Evolutionary conservation across 2,113 vertebrate species (phyloP).

Genomic region (Calonectris borealis): DNA sequence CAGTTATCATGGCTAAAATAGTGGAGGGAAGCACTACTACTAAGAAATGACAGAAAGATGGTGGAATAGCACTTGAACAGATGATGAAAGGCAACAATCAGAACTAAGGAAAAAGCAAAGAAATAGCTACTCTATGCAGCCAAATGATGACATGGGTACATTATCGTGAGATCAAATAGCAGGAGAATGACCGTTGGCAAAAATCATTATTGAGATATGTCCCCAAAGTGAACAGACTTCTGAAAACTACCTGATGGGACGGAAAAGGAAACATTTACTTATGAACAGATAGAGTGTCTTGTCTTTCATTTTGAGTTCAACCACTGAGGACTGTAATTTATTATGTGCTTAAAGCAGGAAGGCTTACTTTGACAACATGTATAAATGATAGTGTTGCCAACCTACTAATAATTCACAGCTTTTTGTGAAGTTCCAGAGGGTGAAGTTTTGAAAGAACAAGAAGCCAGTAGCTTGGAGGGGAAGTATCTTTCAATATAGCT

Average conservation of each 20-base stretch:
- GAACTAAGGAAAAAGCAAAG: neutral
- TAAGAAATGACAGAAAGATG: neutral
- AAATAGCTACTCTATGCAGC: neutral
- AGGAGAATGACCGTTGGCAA: neutral
- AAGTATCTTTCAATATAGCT: neutral
- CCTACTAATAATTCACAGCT: neutral
- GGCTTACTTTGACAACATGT: neutral
- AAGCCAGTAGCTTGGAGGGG: neutral
- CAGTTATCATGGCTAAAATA: neutral
- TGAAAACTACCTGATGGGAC: neutral
- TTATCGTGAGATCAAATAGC: neutral
- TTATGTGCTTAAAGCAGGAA: neutral
- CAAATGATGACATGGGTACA: neutral
- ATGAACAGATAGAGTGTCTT: neutral
- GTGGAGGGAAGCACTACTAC: neutral
- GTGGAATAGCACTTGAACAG: neutral
- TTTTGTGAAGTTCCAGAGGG: neutral
- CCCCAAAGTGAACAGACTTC: neutral
- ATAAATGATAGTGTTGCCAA: neutral
- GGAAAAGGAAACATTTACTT: neutral
- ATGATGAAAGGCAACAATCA: neutral
- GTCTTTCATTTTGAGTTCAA: neutral
- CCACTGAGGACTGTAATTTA: neutral
- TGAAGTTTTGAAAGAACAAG: neutral
- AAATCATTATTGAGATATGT: neutral